Evolutionary conservation across 2,797 vertebrate genomes (phyloP).

Genomic region (Thalassophryne amazonica): DNA sequence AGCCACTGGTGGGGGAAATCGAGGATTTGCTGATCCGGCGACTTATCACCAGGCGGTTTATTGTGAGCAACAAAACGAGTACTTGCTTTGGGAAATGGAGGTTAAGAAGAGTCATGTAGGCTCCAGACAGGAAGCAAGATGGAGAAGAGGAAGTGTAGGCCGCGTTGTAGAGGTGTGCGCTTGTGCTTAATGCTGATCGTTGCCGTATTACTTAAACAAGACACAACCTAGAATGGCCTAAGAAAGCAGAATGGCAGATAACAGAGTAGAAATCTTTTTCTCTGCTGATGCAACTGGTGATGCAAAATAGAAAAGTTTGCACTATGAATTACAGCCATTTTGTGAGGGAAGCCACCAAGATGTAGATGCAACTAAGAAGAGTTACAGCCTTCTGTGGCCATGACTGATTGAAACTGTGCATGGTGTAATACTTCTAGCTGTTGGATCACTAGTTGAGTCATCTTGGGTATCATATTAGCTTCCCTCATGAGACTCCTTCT

Average conservation of each 20-base stretch:
- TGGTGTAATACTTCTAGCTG: no score
- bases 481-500: no score
- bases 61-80: conserved; percentile 13
- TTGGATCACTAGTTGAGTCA: no score
- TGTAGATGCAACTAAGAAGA: no score
- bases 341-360: no score
- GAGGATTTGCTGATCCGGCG: background rate
- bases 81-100: conserved; percentile 41
- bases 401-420: no score
- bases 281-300: no score
- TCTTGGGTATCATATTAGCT: no score
- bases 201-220: conserved; percentile 44
- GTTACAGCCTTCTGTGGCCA: no score
- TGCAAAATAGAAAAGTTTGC: no score
- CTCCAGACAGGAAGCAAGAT: conserved; percentile 8
- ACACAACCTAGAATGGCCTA: conserved; percentile 9
- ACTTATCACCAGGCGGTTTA: background rate
- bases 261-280: no score
- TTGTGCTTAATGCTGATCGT: conserved; percentile 12
- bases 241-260: conserved; percentile 19
- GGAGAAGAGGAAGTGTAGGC: conserved; percentile 8
- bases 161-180: background rate
- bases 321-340: no score
- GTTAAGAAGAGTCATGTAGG: conserved; percentile 32
- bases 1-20: background rate